Evolutionary conservation across 2,797 vertebrate species (phyloP).

Genomic region (Lutjanus campechanus): DNA sequence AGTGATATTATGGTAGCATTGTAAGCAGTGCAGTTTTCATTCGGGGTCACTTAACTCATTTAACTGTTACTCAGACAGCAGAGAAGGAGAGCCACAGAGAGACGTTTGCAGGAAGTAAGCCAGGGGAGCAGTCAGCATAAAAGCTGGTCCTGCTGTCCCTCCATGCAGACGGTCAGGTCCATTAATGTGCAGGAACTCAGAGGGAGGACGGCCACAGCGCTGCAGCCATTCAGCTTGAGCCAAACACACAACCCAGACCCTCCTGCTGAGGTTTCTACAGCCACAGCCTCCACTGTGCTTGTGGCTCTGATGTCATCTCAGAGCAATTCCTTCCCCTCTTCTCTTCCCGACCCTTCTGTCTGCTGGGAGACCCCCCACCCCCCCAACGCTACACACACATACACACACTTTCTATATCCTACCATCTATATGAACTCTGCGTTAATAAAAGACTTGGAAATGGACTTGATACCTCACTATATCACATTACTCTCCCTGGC

Average conservation of each 20-base stretch:
- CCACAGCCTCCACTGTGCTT: conserved; percentile 48
- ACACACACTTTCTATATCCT: conserved; percentile 35
- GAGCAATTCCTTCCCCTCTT: conserved; percentile 60
- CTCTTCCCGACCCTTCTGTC: conserved; percentile 44
- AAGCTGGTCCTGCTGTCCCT: conserved; percentile 31
- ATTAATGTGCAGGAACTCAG: conserved; percentile 52
- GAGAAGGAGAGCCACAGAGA: conserved; percentile 11
- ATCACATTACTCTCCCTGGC: conserved; percentile 76
- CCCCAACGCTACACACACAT: neutral
- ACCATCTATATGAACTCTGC: conserved; percentile 50
- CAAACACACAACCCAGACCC: conserved; percentile 63
- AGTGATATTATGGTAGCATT: neutral
- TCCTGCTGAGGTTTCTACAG: conserved; percentile 66
- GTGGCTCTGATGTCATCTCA: conserved; percentile 75
- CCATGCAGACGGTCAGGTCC: conserved; percentile 20
- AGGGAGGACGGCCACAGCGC: conserved; percentile 45
- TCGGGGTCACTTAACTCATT: neutral
- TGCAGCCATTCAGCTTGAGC: conserved; percentile 66
- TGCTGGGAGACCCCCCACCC: conserved; percentile 31
- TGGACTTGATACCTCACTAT: conserved; percentile 70
- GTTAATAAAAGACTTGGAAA: conserved; percentile 74
- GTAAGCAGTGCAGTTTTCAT: conserved; percentile 9
- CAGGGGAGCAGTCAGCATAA: conserved; percentile 26
- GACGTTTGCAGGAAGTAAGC: conserved; percentile 31
- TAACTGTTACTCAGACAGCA: conserved; percentile 8